Conservation (phyloP, 2,888 invertebrate species). For the Temnothorax rugatulus region DNA sequence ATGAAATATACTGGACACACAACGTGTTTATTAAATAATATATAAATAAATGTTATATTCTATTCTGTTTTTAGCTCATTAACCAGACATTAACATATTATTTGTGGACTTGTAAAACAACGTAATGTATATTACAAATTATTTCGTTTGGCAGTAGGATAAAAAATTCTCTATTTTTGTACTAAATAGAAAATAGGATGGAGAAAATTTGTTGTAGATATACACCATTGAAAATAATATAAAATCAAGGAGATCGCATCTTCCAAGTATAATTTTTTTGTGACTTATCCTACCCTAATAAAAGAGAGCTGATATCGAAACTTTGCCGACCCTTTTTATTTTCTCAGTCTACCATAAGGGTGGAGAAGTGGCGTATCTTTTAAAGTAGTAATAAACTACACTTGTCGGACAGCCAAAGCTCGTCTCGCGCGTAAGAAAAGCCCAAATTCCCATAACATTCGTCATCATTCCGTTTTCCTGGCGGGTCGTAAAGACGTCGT, state of each 20-base stretch:
- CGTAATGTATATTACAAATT: background rate
- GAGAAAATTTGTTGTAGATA: background rate
- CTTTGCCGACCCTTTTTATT: background rate
- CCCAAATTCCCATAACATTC: slow-evolving; percentile 22
- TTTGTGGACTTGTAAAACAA: background rate
- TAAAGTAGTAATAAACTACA: slow-evolving; percentile 20
- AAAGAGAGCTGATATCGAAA: background rate
- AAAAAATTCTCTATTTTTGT: background rate
- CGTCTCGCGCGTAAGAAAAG: background rate
- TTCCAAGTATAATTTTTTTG: slow-evolving; percentile 3
- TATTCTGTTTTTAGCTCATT: background rate
- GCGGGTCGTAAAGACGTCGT: slow-evolving; percentile 22
- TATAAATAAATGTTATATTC: slow-evolving; percentile 8
- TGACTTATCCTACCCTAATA: background rate
- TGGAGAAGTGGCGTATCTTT: background rate
- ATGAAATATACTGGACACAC: background rate
- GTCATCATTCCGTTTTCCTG: slow-evolving; percentile 12
- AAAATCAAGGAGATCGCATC: background rate
- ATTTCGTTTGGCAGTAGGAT: background rate
- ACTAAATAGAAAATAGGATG: background rate
- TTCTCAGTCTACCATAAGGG: background rate
- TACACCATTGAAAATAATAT: background rate
- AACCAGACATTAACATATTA: background rate
- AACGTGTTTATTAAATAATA: background rate
- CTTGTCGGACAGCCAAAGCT: background rate